A percentile compares a stretch with the other conserved stretches of the same genome.
Evolutionary conservation across 2,113 vertebrate species (phyloP).

Genomic region (Amazona vittata): DNA sequence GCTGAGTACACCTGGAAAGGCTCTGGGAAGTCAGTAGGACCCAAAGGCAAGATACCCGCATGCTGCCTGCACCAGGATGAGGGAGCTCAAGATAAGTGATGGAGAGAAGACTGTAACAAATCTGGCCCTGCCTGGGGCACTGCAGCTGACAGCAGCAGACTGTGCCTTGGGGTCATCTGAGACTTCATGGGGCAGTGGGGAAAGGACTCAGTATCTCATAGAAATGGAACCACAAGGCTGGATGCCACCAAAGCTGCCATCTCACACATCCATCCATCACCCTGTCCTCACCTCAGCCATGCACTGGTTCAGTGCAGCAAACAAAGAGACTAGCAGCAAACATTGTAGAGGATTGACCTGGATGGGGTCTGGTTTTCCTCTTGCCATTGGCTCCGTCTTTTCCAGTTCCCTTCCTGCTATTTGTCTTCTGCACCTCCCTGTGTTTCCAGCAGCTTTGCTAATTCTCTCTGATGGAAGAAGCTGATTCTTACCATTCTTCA

Average conservation of each 20-base stretch:
- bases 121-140: not conserved
- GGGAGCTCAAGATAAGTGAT: not conserved
- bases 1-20: not conserved
- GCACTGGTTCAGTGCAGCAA: not conserved
- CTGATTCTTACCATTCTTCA: not conserved
- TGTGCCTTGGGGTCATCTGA: not conserved
- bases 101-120: not conserved
- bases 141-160: not conserved
- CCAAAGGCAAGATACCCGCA: not conserved
- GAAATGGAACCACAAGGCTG: not conserved
- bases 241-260: not conserved
- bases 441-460: not conserved
- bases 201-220: not conserved
- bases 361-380: not conserved
- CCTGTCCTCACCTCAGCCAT: fast-evolving
- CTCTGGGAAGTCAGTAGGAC: not conserved
- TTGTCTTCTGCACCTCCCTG: not conserved
- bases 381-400: not conserved
- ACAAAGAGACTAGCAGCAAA: not conserved
- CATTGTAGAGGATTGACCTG: fast-evolving
- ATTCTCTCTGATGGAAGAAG: not conserved
- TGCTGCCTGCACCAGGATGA: not conserved
- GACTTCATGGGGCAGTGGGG: fast-evolving
- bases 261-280: not conserved
- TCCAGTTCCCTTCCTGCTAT: not conserved